phyloP scores from a whole-genome alignment of 2,888 invertebrate genomes.

The Agrochola litura region DNA sequence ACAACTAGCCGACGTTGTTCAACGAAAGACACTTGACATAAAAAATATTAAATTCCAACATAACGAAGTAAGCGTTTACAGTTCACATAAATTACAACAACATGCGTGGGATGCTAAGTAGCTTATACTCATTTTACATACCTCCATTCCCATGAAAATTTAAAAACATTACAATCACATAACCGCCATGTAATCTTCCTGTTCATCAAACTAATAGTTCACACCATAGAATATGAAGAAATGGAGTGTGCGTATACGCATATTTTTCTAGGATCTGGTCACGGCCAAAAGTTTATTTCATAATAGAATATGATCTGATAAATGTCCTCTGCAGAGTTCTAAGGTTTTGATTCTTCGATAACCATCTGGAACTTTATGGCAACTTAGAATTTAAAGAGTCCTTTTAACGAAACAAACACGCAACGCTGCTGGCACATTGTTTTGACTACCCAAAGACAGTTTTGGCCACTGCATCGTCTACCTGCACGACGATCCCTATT shows the following conservation, averaged over 20 bases:
- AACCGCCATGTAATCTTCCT: constrained; percentile 35
- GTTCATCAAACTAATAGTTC: constrained; percentile 57
- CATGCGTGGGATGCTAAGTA: constrained; percentile 24
- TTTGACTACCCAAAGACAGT: not conserved
- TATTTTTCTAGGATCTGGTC: constrained; percentile 1
- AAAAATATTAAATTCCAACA: constrained; percentile 7
- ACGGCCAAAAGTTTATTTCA: not conserved
- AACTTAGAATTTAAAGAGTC: not conserved
- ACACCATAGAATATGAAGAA: constrained; percentile 43
- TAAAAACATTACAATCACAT: constrained; percentile 31
- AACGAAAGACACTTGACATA: not conserved
- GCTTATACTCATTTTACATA: constrained; percentile 25
- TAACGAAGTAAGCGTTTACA: constrained; percentile 5
- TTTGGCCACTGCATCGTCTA: not conserved
- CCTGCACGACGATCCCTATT: not conserved
- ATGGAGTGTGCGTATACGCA: constrained; percentile 14
- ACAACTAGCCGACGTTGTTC: not conserved
- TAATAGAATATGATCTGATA: not conserved
- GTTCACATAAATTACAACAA: constrained; percentile 19
- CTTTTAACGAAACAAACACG: not conserved
- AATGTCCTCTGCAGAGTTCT: not conserved
- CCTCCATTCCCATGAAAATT: constrained; percentile 23
- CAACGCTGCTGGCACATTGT: not conserved
- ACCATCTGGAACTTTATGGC: not conserved
- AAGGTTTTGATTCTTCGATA: not conserved